phyloP scores from a whole-genome alignment of 2,888 invertebrate genomes.

The Xiphydria camelus region DNA sequence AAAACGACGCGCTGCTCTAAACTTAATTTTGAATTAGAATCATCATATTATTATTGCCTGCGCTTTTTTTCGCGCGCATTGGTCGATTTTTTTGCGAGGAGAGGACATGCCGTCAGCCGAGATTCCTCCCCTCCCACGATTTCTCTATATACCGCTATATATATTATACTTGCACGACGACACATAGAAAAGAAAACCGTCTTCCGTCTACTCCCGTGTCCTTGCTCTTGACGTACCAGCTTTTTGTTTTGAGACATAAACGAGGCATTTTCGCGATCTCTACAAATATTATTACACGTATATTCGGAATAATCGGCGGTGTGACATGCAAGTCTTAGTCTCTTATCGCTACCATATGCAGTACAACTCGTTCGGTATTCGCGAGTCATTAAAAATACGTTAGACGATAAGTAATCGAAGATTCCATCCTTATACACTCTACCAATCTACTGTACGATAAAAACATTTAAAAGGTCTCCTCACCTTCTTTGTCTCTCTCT shows the following conservation, averaged over 20 bases:
- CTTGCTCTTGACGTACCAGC: no score
- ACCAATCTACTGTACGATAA: slow-evolving; percentile 15
- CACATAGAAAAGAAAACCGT: slow-evolving; percentile 34
- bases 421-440: slow-evolving; percentile 5
- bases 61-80: neutral
- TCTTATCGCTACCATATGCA: neutral
- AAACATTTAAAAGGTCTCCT: slow-evolving; percentile 13
- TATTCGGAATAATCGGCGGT: no score
- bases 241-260: no score
- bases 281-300: no score
- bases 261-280: no score
- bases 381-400: neutral
- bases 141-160: no score
- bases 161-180: slow-evolving; percentile 25
- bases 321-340: neutral
- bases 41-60: neutral
- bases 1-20: no score
- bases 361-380: neutral
- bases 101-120: no score
- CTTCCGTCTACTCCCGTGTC: slow-evolving; percentile 20
- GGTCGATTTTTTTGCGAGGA: no score
- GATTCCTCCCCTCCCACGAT: no score
- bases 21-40: neutral
- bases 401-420: neutral
- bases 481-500: neutral